These are phyloP conservation scores for Hypsibius dujardini DNA, from an alignment of 1,140 invertebrate species.

Conservation along the genomic window DNA sequence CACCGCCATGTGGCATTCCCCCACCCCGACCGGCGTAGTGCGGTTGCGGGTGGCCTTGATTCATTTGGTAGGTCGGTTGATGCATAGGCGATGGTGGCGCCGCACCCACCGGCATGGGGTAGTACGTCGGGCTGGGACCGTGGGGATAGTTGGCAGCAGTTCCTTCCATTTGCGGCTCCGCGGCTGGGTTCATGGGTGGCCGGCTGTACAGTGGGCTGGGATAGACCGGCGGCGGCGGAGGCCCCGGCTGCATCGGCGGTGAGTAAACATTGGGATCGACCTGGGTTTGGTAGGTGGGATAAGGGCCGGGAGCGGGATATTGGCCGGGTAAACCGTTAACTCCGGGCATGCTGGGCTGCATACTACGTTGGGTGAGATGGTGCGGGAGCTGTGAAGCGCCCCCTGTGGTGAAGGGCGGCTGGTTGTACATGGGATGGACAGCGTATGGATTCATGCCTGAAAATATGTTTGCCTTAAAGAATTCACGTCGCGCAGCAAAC, in stretches of 20 bases:
- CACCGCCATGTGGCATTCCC: background rate
- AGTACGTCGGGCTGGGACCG: background rate
- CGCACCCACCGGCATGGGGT: background rate
- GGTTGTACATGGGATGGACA: background rate
- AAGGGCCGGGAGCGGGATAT: background rate
- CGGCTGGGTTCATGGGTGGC: background rate
- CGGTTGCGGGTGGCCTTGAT: background rate
- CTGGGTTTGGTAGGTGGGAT: background rate
- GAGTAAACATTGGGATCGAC: conserved; percentile 10
- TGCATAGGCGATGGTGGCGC: background rate
- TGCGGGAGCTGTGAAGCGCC: conserved; percentile 1
- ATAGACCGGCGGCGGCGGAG: background rate
- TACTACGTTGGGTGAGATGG: background rate
- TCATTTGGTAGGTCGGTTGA: background rate
- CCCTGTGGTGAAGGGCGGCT: conserved; percentile 2
- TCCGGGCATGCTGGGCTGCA: background rate
- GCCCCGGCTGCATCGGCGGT: background rate
- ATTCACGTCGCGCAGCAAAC: background rate
- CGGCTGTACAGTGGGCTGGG: background rate
- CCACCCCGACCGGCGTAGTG: background rate
- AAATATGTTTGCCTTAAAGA: background rate
- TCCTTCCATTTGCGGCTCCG: conserved; percentile 14
- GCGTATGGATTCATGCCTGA: background rate
- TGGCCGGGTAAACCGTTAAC: background rate
- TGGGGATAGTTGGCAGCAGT: background rate